Evolutionary conservation across 2,797 vertebrate species (phyloP).

Genomic region (Gastrophryne carolinensis): DNA sequence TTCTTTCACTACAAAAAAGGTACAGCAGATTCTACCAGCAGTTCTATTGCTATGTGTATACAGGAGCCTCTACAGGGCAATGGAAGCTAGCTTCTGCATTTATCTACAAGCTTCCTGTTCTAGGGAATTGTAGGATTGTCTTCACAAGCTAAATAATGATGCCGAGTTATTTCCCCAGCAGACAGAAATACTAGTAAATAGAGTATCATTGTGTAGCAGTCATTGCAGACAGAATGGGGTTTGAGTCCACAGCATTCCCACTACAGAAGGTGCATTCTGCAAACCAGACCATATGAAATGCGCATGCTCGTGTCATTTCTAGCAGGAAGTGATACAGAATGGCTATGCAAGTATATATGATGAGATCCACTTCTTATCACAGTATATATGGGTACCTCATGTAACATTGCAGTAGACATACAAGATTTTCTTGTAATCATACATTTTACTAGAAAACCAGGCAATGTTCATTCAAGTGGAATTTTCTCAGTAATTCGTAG

Average conservation of each 20-base stretch:
- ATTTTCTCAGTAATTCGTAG: neutral
- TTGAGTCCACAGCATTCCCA: neutral
- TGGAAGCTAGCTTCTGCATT: neutral
- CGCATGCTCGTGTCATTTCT: neutral
- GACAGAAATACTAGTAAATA: neutral
- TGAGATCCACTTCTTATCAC: neutral
- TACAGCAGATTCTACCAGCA: neutral
- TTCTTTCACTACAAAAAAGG: neutral
- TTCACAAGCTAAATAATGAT: neutral
- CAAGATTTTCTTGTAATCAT: slow-evolving; percentile 5
- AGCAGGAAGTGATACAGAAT: neutral
- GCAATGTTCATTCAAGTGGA: neutral
- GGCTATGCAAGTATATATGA: neutral
- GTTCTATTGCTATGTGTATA: neutral
- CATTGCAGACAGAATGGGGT: neutral
- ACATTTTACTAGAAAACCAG: neutral
- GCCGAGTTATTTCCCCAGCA: neutral
- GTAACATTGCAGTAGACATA: neutral
- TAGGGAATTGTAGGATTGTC: neutral
- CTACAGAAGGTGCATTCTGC: neutral
- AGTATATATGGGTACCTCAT: no score
- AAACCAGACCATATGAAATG: neutral
- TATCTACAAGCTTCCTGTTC: neutral
- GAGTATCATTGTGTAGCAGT: neutral
- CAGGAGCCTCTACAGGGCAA: neutral